phyloP scores from a whole-genome alignment of 2,888 invertebrate genomes.

The Drosophila planitibia region DNA sequence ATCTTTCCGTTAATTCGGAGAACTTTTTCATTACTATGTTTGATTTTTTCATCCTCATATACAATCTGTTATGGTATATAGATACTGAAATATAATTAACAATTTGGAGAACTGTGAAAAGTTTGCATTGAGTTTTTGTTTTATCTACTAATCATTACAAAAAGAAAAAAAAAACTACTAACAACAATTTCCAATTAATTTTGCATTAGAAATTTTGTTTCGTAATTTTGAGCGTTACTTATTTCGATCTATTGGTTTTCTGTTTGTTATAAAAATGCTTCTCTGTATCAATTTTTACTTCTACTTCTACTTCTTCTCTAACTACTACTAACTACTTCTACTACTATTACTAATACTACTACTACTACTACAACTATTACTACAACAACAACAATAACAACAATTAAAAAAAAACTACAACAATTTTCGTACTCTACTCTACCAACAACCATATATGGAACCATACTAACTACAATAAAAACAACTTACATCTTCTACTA shows the following conservation, averaged over 20 bases:
- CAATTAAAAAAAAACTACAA: conserved; percentile 43
- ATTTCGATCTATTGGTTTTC: conserved; percentile 62
- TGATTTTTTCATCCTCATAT: neutral
- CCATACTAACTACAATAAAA: conserved; percentile 78
- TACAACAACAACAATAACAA: conserved; percentile 58
- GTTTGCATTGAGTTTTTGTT: conserved; percentile 15
- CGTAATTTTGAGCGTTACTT: conserved; percentile 50
- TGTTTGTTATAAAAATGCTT: conserved; percentile 69
- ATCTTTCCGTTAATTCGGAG: conserved; percentile 18
- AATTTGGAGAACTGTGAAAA: conserved; percentile 12
- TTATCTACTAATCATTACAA: conserved; percentile 6
- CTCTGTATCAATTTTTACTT: conserved; percentile 70
- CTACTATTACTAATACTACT: conserved; percentile 57
- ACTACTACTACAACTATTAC: conserved; percentile 54
- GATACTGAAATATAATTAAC: conserved; percentile 4
- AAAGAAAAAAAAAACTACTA: conserved; percentile 2
- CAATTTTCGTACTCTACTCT: conserved; percentile 58
- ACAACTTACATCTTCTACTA: conserved; percentile 83
- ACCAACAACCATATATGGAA: conserved; percentile 75
- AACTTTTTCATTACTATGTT: neutral
- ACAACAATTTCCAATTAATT: conserved; percentile 21
- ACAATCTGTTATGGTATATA: conserved; percentile 17
- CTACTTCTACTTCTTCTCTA: conserved; percentile 68
- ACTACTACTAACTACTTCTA: conserved; percentile 70
- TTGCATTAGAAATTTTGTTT: conserved; percentile 36